phyloP scores from a whole-genome alignment of 2,888 invertebrate species.

The Leucophenga maculata region DNA sequence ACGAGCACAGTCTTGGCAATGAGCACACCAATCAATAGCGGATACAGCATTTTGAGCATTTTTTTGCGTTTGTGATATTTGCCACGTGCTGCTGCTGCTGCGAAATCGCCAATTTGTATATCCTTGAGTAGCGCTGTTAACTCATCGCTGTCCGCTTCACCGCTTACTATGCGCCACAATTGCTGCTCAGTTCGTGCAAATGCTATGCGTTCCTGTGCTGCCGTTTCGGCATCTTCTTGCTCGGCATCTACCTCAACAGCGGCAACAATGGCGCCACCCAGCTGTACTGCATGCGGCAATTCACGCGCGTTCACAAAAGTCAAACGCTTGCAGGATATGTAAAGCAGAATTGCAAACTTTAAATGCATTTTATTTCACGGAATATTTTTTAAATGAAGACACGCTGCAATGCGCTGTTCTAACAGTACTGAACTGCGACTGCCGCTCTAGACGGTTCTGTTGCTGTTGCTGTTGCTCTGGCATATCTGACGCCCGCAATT shows the following conservation, averaged over 20 bases:
- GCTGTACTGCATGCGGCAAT: slow-evolving; percentile 44
- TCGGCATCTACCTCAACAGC: slow-evolving; percentile 54
- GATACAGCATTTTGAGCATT: slow-evolving; percentile 76
- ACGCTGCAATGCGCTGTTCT: slow-evolving; percentile 8
- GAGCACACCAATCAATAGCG: slow-evolving; percentile 77
- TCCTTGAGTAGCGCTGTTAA: neutral
- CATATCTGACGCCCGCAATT: neutral
- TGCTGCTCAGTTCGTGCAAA: slow-evolving; percentile 39
- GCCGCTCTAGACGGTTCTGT: too few relatives aligned
- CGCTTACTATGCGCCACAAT: slow-evolving; percentile 42
- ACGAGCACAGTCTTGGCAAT: slow-evolving; percentile 79
- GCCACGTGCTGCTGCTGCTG: slow-evolving; percentile 57
- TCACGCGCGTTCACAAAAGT: neutral
- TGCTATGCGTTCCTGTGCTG: slow-evolving; percentile 31
- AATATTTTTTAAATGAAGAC: neutral
- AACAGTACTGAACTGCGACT: neutral
- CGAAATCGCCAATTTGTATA: slow-evolving; percentile 14
- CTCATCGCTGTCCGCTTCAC: slow-evolving; percentile 40
- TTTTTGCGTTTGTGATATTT: slow-evolving; percentile 71
- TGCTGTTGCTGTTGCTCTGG: slow-evolving; percentile 25
- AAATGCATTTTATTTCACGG: neutral
- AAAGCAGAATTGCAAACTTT: slow-evolving; percentile 3
- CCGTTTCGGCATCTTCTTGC: slow-evolving; percentile 34
- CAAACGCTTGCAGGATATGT: slow-evolving; percentile 35
- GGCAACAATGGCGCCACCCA: slow-evolving; percentile 55